Evolutionary conservation across 2,888 invertebrate genomes (phyloP).

Genomic region (Scaptomyza polygonia): DNA sequence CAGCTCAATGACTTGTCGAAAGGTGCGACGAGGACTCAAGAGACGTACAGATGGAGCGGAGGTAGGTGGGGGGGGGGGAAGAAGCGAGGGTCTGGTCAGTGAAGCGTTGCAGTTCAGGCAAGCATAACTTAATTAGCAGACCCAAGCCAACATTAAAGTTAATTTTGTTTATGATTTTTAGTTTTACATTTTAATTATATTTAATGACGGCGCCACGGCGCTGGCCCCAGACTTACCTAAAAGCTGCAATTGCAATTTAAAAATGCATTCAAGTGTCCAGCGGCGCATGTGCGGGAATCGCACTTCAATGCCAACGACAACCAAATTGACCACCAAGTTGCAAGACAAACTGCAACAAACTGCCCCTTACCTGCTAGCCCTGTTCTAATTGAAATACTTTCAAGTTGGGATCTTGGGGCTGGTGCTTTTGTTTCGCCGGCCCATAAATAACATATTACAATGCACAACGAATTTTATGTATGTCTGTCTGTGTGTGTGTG

Average conservation of each 20-base stretch:
- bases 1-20: constrained; percentile 79
- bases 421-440: constrained; percentile 33
- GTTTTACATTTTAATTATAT: background rate
- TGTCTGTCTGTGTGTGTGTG: constrained; percentile 45
- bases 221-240: constrained; percentile 26
- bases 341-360: background rate
- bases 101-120: constrained; percentile 56
- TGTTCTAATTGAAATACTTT: constrained; percentile 33
- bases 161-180: constrained; percentile 56
- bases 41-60: background rate
- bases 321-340: constrained; percentile 57
- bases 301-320: constrained; percentile 49
- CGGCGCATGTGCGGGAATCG: constrained; percentile 69
- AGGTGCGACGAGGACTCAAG: constrained; percentile 44
- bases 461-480: constrained; percentile 53
- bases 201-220: constrained; percentile 70
- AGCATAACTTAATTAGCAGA: constrained; percentile 71
- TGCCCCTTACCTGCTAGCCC: constrained; percentile 29
- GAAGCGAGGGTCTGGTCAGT: constrained; percentile 28
- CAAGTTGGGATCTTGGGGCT: constrained; percentile 17
- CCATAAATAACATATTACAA: constrained; percentile 58
- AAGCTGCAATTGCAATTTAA: constrained; percentile 32
- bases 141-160: constrained; percentile 58
- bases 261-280: constrained; percentile 60
- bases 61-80: background rate